Conservation (phyloP, 2,113 vertebrate genomes). For the Pagrus major region DNA sequence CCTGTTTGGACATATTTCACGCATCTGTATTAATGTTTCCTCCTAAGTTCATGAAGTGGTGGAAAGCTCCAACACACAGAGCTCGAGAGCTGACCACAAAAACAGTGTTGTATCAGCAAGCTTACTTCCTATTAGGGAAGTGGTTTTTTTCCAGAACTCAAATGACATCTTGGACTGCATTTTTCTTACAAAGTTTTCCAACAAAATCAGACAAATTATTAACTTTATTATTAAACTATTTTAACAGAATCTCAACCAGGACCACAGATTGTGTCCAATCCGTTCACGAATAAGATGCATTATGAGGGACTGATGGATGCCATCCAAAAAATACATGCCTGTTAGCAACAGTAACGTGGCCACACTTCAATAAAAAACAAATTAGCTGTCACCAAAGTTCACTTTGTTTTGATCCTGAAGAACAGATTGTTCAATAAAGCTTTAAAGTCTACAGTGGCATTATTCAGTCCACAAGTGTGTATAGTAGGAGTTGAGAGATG, state of each 20-base stretch:
- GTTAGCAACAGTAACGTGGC: slow-evolving; percentile 7
- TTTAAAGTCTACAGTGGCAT: neutral
- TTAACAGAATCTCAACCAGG: neutral
- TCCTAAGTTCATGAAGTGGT: neutral
- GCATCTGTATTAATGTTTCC: neutral
- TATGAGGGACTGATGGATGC: neutral
- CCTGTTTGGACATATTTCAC: neutral
- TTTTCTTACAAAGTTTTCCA: neutral
- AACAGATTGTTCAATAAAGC: neutral
- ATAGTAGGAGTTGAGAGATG: too few species aligned
- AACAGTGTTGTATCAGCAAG: slow-evolving; percentile 15
- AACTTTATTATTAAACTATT: too few species aligned
- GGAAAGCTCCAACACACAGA: neutral
- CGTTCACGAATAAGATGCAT: too few species aligned
- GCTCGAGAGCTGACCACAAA: neutral
- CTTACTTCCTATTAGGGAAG: neutral
- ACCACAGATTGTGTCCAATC: neutral
- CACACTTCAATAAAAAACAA: neutral
- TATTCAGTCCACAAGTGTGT: neutral
- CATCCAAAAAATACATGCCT: neutral
- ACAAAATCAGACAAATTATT: too few species aligned
- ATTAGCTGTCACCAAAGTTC: neutral
- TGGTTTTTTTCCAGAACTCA: neutral
- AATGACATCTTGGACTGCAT: neutral
- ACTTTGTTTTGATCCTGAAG: neutral